phyloP scores from a whole-genome alignment of 2,888 invertebrate species.

The Tinea semifulvella region DNA sequence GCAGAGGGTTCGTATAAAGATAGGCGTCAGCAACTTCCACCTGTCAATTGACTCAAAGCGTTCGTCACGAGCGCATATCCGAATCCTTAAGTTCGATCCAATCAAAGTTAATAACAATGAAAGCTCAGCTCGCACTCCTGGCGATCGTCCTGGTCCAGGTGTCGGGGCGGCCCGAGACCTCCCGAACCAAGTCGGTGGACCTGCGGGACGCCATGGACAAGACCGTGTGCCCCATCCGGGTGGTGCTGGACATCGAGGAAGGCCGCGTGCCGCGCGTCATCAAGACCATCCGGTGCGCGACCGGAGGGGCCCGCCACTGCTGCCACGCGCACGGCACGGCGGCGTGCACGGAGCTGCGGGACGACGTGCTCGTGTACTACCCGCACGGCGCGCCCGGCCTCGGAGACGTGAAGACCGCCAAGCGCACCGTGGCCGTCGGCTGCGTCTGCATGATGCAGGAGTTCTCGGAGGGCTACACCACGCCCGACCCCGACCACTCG shows the following conservation, averaged over 20 bases:
- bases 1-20: constrained; percentile 7
- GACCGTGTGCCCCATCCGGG: constrained; percentile 47
- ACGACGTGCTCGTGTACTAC: constrained; percentile 47
- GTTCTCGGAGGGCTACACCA: background rate
- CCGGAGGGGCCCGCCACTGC: constrained; percentile 29
- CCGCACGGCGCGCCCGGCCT: constrained; percentile 17
- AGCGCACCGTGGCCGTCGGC: constrained; percentile 43
- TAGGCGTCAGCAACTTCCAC: background rate
- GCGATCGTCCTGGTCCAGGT: background rate
- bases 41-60: background rate
- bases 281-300: constrained; percentile 40
- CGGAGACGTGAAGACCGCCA: constrained; percentile 19
- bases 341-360: constrained; percentile 50
- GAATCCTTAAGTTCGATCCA: too few species aligned
- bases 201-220: constrained; percentile 35
- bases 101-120: background rate
- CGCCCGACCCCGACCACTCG: constrained; percentile 3
- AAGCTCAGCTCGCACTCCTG: background rate
- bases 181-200: constrained; percentile 28
- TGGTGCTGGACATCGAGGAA: constrained; percentile 34
- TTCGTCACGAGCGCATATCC: background rate
- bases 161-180: constrained; percentile 20
- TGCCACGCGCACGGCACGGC: constrained; percentile 39
- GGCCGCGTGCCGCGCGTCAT: constrained; percentile 45
- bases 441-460: constrained; percentile 47